Evolutionary conservation across 2,113 vertebrate genomes (phyloP).

Genomic region (Mungos mungo): DNA sequence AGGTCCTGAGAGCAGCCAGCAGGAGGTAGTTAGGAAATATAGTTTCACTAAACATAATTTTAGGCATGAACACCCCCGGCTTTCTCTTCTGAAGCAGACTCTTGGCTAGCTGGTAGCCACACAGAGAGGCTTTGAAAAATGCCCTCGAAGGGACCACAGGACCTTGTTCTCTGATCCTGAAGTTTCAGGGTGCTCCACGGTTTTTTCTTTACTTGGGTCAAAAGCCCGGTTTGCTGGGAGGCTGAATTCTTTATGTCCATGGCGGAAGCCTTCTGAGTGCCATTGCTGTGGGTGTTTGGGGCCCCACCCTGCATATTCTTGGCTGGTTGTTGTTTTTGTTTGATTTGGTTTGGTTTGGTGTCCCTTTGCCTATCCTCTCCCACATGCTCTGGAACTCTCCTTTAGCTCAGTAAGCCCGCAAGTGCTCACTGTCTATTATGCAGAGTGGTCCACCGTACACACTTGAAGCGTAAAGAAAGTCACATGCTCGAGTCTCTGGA

Average conservation of each 20-base stretch:
- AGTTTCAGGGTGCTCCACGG: background rate
- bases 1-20: background rate
- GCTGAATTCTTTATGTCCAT: background rate
- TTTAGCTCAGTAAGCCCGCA: background rate
- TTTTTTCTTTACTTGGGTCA: background rate
- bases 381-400: background rate
- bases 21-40: background rate
- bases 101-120: background rate
- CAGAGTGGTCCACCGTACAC: no score
- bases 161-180: background rate
- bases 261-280: background rate
- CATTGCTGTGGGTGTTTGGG: background rate
- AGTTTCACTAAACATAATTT: background rate
- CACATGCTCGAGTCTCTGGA: no score
- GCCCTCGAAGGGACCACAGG: background rate
- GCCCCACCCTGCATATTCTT: background rate
- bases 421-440: rapidly evolving
- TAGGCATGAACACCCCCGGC: rapidly evolving
- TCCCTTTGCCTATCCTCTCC: background rate
- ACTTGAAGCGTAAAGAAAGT: no score
- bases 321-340: rapidly evolving
- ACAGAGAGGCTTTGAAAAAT: background rate
- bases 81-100: background rate
- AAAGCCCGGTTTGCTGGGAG: background rate
- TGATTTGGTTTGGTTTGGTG: no score